These are phyloP conservation scores for Dermolepida albohirtum DNA, from an alignment of 2,888 invertebrate species.

Conservation along the genomic window DNA sequence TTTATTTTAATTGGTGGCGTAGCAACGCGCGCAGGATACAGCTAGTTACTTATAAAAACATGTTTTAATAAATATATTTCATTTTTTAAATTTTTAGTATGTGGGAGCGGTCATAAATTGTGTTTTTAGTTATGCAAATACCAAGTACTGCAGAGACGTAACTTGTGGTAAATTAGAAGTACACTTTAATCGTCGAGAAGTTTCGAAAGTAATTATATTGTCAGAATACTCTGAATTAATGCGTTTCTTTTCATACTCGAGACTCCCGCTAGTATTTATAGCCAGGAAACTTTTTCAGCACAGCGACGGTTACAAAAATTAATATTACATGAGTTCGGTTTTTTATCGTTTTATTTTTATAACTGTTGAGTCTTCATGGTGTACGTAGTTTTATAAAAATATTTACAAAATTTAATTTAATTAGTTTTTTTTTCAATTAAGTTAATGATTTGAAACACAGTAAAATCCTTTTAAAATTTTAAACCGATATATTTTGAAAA, in stretches of 20 bases:
- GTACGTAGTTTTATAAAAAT: not conserved
- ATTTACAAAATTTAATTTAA: conserved; percentile 13
- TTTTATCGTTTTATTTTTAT: conserved; percentile 1
- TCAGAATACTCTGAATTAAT: conserved; percentile 29
- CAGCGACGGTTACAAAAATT: conserved; percentile 30
- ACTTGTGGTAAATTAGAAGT: conserved; percentile 28
- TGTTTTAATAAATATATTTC: too few species aligned
- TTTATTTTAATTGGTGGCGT: too few species aligned
- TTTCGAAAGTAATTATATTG: conserved; percentile 34
- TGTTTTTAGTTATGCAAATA: conserved; percentile 5
- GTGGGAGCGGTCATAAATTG: not conserved
- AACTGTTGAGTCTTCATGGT: not conserved
- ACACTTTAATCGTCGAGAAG: conserved; percentile 31
- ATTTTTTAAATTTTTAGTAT: not conserved
- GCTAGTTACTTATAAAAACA: too few species aligned
- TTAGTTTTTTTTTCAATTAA: too few species aligned
- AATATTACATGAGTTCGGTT: conserved; percentile 32
- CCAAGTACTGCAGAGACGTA: not conserved
- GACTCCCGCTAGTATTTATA: conserved; percentile 30
- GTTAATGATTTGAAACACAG: too few species aligned
- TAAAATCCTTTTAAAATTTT: too few species aligned
- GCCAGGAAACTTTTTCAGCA: conserved; percentile 32
- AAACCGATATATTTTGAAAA: too few species aligned
- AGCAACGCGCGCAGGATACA: too few species aligned
- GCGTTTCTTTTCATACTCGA: conserved; percentile 24